Evolutionary conservation across 2,888 invertebrate genomes (phyloP), one percentile per base, ranked within the genome.

Genomic region (Folsomia candida): DNA sequence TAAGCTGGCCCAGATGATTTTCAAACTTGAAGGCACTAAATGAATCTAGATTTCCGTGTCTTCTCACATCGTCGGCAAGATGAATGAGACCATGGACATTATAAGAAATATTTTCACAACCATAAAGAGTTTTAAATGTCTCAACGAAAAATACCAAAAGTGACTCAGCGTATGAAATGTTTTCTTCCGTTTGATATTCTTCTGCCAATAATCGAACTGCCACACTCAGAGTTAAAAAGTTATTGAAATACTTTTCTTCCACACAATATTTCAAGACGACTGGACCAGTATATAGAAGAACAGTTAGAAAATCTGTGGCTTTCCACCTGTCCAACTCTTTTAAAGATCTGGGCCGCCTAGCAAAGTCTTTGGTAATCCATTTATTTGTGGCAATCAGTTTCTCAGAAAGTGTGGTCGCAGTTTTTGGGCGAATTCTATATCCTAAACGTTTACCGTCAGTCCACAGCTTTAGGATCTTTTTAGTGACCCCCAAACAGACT

Each of bases 281-380:
- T 11, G 3, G 28, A 14, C 64, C 69, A 2, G 58, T 64, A 58
- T 64, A 64, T 4, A 69, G 29, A 11, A 69, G 22, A 57, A 69
- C 57, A n/a, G 3, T 3, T 11, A 64, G 1, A 26, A 69, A 69
- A n/a, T 69, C 69, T 24, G 64, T 69, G 3, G 64, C 69, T n/a
- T 69, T 69, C 2, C 3, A 69, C 2, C 26, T 26, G 20, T 25
- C 0, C 1, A 69, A 6, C 0, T 69, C 58, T 20, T 3, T 0
- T 14, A 69, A 20, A 37, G 58, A 58, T n/a, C 69, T 25, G 28
- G 69, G 69, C 27, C 51, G 64, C 4, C 69, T 22, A 1, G 18
- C 0, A 47, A 69, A 69, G 20, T 69, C 69, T n/a, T 1, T 22
- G 14, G 69, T 64, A 64, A 69, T 9, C 1, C 25, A 24, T 29